Base-by-base conservation (phyloP, 64 coral and sea anemone species). In the Pocillopora damicornis region DNA sequence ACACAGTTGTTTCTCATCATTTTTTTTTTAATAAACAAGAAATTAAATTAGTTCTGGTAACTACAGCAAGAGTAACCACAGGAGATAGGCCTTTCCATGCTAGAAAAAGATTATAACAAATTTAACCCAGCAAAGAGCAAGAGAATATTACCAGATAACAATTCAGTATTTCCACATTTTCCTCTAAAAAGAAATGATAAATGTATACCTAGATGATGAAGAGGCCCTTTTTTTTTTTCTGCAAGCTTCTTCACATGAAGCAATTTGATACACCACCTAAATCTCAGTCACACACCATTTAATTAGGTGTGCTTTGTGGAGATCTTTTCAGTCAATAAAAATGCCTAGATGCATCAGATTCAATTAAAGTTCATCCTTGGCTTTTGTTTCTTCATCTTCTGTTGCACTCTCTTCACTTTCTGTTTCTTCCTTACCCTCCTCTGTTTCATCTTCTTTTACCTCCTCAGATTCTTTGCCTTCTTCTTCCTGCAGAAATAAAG, bases 311-410 rank as follows among this genome's bases (percentile, higher is more conserved):
- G 26, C 81, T 35, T 71, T 58, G 71, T 85, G 56, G 68, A 85
- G 65, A 72, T 73, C 25, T 83, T 57, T 85, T 66, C 42, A 72
- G 69, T 71, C 13, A 85, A 85, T 83, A 91, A 91, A 92, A 92
- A 87, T 79, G 74, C 90, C 77, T 79, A 87, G 66, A 4, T 87
- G 63, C 26, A 79, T 76, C 0, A 73, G 13, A 75, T 74, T 83
- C 26, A 86, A 78, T 92, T 87, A 92, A 74, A 92, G 90, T 73
- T 92, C 63, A 65, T 98, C 96, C 15, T 90, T 87, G 65, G 77
- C 10, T 56, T 78, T 87, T 5, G 79, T 45, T 91, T 93, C 91
- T 15, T 92, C 94, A 76, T 85, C 75, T 87, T 96, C 91, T 60
- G 56, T 77, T 35, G 71, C 86, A 62, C 65, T 18, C 61, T 94